Evolutionary conservation across 1,140 invertebrate genomes (phyloP).

Genomic region (Mya arenaria): DNA sequence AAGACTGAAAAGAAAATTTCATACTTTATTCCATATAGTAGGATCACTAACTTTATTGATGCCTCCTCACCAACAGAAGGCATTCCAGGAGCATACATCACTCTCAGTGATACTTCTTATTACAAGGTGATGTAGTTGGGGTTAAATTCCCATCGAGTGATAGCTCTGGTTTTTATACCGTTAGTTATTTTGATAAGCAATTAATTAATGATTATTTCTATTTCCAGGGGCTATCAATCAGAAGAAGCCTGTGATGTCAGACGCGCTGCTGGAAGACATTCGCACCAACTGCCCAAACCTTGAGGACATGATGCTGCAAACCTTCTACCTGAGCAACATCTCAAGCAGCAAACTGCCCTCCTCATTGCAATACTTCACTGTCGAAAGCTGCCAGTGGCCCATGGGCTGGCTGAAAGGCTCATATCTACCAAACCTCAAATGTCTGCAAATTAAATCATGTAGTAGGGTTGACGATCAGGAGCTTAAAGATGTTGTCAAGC

Average conservation of each 20-base stretch:
- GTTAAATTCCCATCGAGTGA: too few relatives aligned
- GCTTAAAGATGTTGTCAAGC: slow-evolving; percentile 13
- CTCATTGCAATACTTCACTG: slow-evolving; percentile 3
- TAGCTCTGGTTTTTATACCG: too few relatives aligned
- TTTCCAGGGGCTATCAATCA: slow-evolving; percentile 3
- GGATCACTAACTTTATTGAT: too few relatives aligned
- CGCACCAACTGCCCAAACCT: slow-evolving; percentile 37
- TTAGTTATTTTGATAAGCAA: too few relatives aligned
- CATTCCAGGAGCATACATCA: too few relatives aligned
- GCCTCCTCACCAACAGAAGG: too few relatives aligned
- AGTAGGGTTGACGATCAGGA: slow-evolving; percentile 17
- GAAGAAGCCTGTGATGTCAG: slow-evolving; percentile 28
- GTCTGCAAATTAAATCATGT: slow-evolving; percentile 11
- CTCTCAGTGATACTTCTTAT: too few relatives aligned
- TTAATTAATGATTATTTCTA: too few relatives aligned
- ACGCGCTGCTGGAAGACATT: slow-evolving; percentile 49
- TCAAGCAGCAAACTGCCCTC: slow-evolving; percentile 14
- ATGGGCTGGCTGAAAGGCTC: slow-evolving; percentile 38
- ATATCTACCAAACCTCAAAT: slow-evolving; percentile 10
- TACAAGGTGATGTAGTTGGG: too few relatives aligned
- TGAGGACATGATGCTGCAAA: slow-evolving; percentile 19
- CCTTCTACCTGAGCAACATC: slow-evolving; percentile 18
- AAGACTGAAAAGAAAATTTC: too few relatives aligned
- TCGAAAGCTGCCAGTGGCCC: slow-evolving; percentile 31
- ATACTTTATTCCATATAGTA: too few relatives aligned